Base-by-base conservation (phyloP, 1,140 invertebrate genomes). In the Medauroidea extradentata region DNA sequence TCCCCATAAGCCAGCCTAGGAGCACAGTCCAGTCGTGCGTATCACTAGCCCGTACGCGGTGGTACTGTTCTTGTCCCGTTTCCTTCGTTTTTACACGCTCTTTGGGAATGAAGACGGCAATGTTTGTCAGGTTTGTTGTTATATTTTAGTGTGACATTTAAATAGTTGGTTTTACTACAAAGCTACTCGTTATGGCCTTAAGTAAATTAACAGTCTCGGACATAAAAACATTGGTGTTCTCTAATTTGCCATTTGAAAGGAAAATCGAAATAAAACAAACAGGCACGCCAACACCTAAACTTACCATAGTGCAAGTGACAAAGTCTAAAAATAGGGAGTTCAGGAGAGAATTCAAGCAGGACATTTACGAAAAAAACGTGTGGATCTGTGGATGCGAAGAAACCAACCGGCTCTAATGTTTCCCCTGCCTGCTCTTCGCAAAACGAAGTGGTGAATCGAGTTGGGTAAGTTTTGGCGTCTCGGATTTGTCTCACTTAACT, bases 301-400 rank as follows among this genome's bases (percentile, higher is more conserved):
- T 53, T 14, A 27, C 25, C 14, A 53, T 53, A 8, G 5, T 21
- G 19, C 2, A 41, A 9, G 38, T 7, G 18, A 13, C 24, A 11
- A 53, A 27, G 18, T 7, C 8, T 2, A 53, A 53, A 53, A 19
- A 39, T 41, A 29, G 24, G 24, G 13, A 7, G 21, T 41, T 34
- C 34, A 27, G 8, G 21, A 27, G 52, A 29, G 21, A 7, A n/a
- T 53, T 53, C 23, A 53, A 53, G 13, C 19, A 21, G 34, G 5
- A 41, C 14, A 53, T 39, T 9, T 53, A 53, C 34, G 14, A 53
- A 11, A 53, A 29, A 53, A 41, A 41, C 24, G 24, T 16, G 34
- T 53, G 24, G 52, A 27, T 53, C 34, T 53, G 52, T 53, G 52
- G 52, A 27, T 53, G 52, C 38, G 52, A 53, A 53, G 24, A 27